These are phyloP conservation scores for Forficula auricularia DNA, from an alignment of 1,140 invertebrate species.

Conservation along the genomic window DNA sequence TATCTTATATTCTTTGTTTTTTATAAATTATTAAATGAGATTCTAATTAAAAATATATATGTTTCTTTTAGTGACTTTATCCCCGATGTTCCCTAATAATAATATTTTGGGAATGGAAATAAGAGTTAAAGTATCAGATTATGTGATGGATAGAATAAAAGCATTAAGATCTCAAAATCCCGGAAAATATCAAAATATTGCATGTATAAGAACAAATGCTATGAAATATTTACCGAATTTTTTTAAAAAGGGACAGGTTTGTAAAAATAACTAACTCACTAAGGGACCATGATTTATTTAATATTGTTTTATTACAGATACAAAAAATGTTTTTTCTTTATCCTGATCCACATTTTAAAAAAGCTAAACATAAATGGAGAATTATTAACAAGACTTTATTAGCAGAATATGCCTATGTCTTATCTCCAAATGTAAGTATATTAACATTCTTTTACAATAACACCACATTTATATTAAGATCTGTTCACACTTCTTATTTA, in stretches of 20 bases:
- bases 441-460: no score
- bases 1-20: no score
- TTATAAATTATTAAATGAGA: no score
- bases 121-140: slow-evolving; percentile 93
- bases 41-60: no score
- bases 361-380: slow-evolving; percentile 97
- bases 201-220: slow-evolving; percentile 88
- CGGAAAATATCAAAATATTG: slow-evolving; percentile 79
- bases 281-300: no score
- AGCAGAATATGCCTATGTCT: slow-evolving; percentile 66
- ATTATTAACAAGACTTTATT: slow-evolving; percentile 87
- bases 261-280: no score
- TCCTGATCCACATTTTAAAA: slow-evolving; percentile 99
- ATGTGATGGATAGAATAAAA: slow-evolving; percentile 86
- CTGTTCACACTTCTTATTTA: no score
- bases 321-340: slow-evolving; percentile 99
- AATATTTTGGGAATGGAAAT: slow-evolving; percentile 95
- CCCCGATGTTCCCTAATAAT: slow-evolving; percentile 75
- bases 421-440: slow-evolving; percentile 68
- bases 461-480: no score
- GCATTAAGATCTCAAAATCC: slow-evolving; percentile 63
- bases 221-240: slow-evolving; percentile 99
- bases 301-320: no score
- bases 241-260: slow-evolving; percentile 82
- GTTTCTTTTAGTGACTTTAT: slow-evolving; percentile 55